Evolutionary conservation across 2,888 invertebrate genomes (phyloP).

Genomic region (Hymenopus coronatus): DNA sequence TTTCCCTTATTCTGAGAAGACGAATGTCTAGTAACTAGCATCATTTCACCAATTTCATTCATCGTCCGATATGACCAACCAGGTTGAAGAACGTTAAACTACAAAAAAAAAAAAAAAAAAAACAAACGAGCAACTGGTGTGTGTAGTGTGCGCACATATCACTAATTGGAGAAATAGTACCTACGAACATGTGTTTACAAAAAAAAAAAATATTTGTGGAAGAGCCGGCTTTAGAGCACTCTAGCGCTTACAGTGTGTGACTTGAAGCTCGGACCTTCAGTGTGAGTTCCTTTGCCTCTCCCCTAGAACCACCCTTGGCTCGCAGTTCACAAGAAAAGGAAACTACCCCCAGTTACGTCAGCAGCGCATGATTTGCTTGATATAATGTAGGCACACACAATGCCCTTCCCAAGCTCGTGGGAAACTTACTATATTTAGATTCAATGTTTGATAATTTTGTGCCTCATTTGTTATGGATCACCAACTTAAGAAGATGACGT

Average conservation of each 20-base stretch:
- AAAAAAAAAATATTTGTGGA: too few relatives aligned
- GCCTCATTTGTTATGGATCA: not conserved
- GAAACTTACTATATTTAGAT: not conserved
- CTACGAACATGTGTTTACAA: too few relatives aligned
- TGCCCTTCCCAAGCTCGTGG: slow-evolving; percentile 1
- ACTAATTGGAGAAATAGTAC: too few relatives aligned
- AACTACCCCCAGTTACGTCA: slow-evolving; percentile 28
- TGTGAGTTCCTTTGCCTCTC: not conserved
- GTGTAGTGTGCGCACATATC: too few relatives aligned
- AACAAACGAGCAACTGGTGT: too few relatives aligned
- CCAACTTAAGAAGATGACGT: not conserved
- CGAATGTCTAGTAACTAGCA: too few relatives aligned
- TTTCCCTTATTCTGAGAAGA: too few relatives aligned
- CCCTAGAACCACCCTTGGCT: not conserved
- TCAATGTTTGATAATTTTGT: not conserved
- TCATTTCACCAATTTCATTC: too few relatives aligned
- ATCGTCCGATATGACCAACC: too few relatives aligned
- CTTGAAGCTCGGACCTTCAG: not conserved
- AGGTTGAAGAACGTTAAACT: too few relatives aligned
- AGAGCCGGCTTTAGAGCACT: not conserved
- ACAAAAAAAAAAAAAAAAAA: too few relatives aligned
- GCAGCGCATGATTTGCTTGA: slow-evolving; percentile 3
- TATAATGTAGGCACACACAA: slow-evolving; percentile 1
- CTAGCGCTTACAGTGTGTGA: not conserved
- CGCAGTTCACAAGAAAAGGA: not conserved